These are phyloP conservation scores for Clarias platycephalus DNA, from an alignment of 2,797 vertebrate species.

Conservation along the genomic window DNA sequence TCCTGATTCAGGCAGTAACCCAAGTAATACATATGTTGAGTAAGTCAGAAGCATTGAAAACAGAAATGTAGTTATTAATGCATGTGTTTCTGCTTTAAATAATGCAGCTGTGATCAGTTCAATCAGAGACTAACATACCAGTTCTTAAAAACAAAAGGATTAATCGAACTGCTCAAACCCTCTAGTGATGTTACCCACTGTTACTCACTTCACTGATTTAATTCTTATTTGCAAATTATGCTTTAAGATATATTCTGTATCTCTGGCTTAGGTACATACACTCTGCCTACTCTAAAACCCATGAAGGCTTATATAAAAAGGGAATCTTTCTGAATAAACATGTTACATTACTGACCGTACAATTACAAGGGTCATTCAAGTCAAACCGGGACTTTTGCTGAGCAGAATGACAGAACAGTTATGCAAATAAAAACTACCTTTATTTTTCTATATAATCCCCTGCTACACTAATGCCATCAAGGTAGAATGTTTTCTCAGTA, in stretches of 20 bases:
- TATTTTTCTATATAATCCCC: too few species aligned
- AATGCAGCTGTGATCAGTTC: neutral
- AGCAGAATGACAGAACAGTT: too few species aligned
- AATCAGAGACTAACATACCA: neutral
- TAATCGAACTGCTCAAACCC: neutral
- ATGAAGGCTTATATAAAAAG: neutral
- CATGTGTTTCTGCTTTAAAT: neutral
- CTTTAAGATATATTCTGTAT: neutral
- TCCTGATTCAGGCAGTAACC: slow-evolving; percentile 49
- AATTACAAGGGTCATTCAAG: neutral
- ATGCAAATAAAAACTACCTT: too few species aligned
- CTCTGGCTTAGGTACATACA: neutral
- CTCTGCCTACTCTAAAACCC: neutral
- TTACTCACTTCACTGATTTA: neutral
- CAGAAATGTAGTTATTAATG: neutral
- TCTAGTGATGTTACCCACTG: neutral
- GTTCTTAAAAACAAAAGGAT: neutral
- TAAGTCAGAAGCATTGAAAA: neutral
- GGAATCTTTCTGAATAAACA: neutral
- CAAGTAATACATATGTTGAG: slow-evolving; percentile 7
- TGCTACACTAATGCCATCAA: too few species aligned
- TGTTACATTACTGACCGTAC: neutral
- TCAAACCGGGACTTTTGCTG: too few species aligned
- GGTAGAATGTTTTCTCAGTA: too few species aligned
- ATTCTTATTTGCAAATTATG: too few species aligned